Base-by-base conservation (phyloP, 1,140 invertebrate species). In the Palaemon carinicauda region DNA sequence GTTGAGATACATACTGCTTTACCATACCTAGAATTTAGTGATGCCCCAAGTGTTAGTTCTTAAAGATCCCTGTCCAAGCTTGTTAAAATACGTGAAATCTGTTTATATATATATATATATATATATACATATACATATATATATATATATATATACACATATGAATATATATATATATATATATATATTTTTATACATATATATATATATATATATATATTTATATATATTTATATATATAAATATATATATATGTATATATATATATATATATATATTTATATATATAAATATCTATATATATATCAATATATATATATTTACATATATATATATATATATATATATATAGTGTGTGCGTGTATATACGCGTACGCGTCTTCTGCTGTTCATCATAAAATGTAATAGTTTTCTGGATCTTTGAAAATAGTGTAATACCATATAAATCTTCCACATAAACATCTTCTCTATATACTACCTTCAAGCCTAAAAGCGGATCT, bases 81-180 rank as follows among this genome's bases (percentile, higher is more conserved):
- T n/a, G n/a, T n/a, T n/a, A n/a, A n/a, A n/a, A n/a, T n/a, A n/a
- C n/a, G n/a, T n/a, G n/a, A n/a, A n/a, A n/a, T n/a, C n/a, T n/a
- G n/a, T n/a, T n/a, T 60, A 60, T 60, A 60, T 60, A 60, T 60
- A 60, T 60, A 60, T 60, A 60, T 60, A 60, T 60, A 60, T 60
- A 60, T 60, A 60, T 60, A 60, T 60, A 60, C 14, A 14, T 60
- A 24, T 60, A 60, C 14, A 24, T 60, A 60, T 60, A 14, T 60
- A 60, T 60, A 24, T 60, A 24, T 60, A 24, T 14, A 24, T 60
- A 69, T 14, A 69, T 10, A 60, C 19, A 15, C 19, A 60, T n/a
- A 60, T 3, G 15, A 19, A n/a, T 65, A n/a, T 65, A 21, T 65
- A 12, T 65, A 21, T 65, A 21, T 65, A 21, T 65, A 12, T 65